Percentiles rank a stretch among this genome's conserved stretches.
These are phyloP conservation scores for Hestina assimilis DNA, from an alignment of 1,140 invertebrate genomes.

Conservation along the genomic window DNA sequence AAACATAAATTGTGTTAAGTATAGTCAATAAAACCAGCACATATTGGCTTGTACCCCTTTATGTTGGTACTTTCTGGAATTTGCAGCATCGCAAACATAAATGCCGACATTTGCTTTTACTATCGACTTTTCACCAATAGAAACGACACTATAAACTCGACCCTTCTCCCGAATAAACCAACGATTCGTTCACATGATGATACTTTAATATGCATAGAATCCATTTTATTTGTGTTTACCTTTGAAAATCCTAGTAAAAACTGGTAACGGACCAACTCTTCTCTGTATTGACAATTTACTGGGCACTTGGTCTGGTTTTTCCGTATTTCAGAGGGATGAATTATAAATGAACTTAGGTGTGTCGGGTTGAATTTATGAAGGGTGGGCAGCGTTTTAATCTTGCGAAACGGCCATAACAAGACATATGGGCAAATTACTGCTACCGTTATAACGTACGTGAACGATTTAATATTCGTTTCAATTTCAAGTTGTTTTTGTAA, in stretches of 20 bases:
- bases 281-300: conserved; percentile 52
- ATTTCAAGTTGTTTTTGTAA: conserved; percentile 43
- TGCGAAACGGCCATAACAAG: conserved; percentile 68
- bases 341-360: conserved; percentile 61
- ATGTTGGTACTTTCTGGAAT: conserved; percentile 35
- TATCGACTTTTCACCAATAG: conserved; percentile 67
- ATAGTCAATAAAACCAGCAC: conserved; percentile 15
- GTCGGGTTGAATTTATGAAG: conserved; percentile 69
- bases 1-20: conserved; percentile 14
- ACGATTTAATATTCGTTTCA: conserved; percentile 61
- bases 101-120: conserved; percentile 58
- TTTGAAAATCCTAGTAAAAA: conserved; percentile 52
- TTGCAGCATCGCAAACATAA: conserved; percentile 39
- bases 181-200: conserved; percentile 61
- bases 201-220: conserved; percentile 74
- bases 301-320: conserved; percentile 51
- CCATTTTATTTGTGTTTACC: conserved; percentile 67
- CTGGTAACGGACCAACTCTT: conserved; percentile 30
- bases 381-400: conserved; percentile 71
- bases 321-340: conserved; percentile 55
- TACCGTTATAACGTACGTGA: conserved; percentile 61
- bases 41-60: conserved; percentile 31
- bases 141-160: conserved; percentile 56
- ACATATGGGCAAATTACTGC: conserved; percentile 71
- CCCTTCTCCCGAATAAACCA: conserved; percentile 62